phyloP scores from a whole-genome alignment of 1,140 invertebrate genomes.

The Neodiprion fabricii region DNA sequence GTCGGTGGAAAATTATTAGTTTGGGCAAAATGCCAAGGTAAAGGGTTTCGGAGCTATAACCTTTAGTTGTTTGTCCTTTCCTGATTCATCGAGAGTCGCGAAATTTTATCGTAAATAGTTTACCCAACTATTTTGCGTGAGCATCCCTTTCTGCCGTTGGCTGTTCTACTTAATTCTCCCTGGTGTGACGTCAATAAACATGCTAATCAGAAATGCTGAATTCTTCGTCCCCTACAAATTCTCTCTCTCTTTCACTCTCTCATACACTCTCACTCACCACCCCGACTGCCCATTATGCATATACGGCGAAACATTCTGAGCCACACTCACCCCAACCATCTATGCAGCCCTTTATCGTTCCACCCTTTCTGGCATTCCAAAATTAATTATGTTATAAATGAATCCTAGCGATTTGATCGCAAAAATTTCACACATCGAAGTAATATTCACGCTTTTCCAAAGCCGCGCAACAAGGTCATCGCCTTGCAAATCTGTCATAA shows the following conservation, averaged over 20 bases:
- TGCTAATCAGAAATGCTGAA: conserved; percentile 11
- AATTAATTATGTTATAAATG: conserved; percentile 28
- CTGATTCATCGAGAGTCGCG: background rate
- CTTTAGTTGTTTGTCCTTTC: background rate
- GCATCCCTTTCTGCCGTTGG: background rate
- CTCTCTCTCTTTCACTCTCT: background rate
- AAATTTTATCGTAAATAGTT: background rate
- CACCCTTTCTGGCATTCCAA: conserved; percentile 21
- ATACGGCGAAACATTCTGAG: conserved; percentile 17
- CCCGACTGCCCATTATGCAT: conserved; percentile 6
- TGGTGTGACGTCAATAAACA: conserved; percentile 10
- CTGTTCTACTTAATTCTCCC: background rate
- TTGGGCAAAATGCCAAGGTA: background rate
- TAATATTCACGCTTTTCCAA: too few species aligned
- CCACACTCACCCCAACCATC: conserved; percentile 5
- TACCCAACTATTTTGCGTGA: background rate
- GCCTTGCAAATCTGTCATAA: too few species aligned
- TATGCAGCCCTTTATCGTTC: conserved; percentile 2
- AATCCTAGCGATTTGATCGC: background rate
- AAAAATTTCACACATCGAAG: background rate
- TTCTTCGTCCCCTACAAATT: background rate
- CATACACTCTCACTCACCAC: too few species aligned
- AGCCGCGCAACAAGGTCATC: too few species aligned
- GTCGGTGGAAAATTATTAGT: background rate
- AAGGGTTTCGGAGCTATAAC: background rate